Evolutionary conservation across 2,113 vertebrate species (phyloP).

Genomic region (Papio anubis): DNA sequence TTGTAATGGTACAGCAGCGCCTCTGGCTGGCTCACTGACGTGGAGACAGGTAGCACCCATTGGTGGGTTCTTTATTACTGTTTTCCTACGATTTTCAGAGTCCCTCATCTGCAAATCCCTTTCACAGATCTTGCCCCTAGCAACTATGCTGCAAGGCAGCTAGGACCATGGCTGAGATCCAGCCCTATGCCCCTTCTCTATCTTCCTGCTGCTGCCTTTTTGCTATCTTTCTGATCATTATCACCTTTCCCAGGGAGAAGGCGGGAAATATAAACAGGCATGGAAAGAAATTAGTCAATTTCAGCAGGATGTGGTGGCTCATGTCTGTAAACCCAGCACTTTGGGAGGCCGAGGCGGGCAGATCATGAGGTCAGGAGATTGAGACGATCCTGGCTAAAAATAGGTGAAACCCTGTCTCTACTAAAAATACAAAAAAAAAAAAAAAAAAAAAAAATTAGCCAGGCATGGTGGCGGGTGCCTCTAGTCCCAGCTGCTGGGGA

Average conservation of each 20-base stretch:
- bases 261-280: background rate
- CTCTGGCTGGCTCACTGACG: background rate
- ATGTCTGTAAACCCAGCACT: too few relatives aligned
- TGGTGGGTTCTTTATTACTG: background rate
- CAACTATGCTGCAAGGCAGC: background rate
- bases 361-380: too few relatives aligned
- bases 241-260: background rate
- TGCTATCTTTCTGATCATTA: background rate
- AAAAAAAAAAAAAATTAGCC: too few relatives aligned
- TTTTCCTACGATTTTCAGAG: background rate
- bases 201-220: background rate
- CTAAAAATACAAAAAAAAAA: too few relatives aligned
- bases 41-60: background rate
- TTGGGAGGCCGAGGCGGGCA: too few relatives aligned
- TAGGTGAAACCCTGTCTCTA: too few relatives aligned
- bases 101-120: background rate
- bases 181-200: background rate
- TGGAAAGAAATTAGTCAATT: background rate
- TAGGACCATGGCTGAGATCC: background rate
- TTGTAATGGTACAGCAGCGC: too few relatives aligned
- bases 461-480: too few relatives aligned
- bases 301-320: too few relatives aligned
- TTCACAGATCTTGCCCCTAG: background rate
- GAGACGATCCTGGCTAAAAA: too few relatives aligned
- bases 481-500: too few relatives aligned